Percentiles rank a stretch among this genome's conserved stretches.
These are phyloP conservation scores for Platichthys stellatus DNA, from an alignment of 2,113 vertebrate genomes.

Conservation along the genomic window DNA sequence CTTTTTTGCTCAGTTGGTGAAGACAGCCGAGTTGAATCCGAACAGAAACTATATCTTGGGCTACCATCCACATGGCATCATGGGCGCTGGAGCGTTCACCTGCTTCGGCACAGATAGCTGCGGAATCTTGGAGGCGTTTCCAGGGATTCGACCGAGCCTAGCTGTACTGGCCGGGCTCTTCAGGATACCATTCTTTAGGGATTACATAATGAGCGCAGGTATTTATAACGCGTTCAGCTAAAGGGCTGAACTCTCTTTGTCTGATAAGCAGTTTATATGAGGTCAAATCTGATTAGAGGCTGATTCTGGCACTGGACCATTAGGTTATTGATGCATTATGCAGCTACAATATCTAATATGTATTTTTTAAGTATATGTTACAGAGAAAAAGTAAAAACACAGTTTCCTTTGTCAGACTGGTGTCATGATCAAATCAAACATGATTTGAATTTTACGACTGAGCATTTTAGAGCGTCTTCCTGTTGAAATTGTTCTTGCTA, in stretches of 20 bases:
- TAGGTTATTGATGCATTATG: not conserved
- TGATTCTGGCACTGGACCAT: not conserved
- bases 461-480: not conserved
- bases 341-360: not conserved
- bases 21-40: conserved; percentile 81
- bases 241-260: not conserved
- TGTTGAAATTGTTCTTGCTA: not conserved
- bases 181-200: conserved; percentile 77
- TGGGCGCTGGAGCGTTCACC: conserved; percentile 69
- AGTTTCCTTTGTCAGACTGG: not conserved
- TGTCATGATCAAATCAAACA: not conserved
- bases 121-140: conserved; percentile 76
- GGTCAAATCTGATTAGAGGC: not conserved
- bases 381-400: not conserved
- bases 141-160: conserved; percentile 69
- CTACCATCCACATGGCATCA: conserved; percentile 86
- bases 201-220: conserved; percentile 82
- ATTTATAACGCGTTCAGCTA: conserved; percentile 13
- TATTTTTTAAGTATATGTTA: not conserved
- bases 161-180: conserved; percentile 74
- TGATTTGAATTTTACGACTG: not conserved
- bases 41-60: conserved; percentile 84
- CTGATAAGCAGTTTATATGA: conserved; percentile 4
- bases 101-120: conserved; percentile 80
- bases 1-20: conserved; percentile 80